Conservation (phyloP, 2,797 vertebrate species). For the Spinibarbus caldwelli region DNA sequence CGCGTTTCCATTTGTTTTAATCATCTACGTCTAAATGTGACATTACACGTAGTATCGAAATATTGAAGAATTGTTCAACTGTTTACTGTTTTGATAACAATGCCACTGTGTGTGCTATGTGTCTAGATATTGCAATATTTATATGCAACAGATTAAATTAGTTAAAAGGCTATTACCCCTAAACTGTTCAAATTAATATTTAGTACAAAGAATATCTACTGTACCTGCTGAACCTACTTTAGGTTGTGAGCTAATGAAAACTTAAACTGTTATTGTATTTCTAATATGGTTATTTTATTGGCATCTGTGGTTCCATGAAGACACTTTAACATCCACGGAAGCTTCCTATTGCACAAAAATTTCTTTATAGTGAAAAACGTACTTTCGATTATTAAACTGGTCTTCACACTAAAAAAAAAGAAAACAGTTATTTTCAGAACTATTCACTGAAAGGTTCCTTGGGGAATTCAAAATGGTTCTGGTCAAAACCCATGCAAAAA, state of each 20-base stretch:
- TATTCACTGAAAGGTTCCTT: background rate
- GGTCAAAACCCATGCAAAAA: background rate
- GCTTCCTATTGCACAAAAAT: background rate
- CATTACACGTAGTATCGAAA: background rate
- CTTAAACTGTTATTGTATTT: background rate
- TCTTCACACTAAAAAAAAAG: background rate
- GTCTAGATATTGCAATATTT: background rate
- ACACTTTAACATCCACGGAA: background rate
- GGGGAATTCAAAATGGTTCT: background rate
- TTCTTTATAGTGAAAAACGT: background rate
- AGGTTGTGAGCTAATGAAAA: background rate
- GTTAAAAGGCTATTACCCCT: background rate
- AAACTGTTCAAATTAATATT: background rate
- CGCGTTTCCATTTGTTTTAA: background rate
- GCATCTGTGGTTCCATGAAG: background rate
- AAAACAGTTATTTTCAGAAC: background rate
- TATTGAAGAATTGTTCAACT: background rate
- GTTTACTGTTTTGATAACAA: background rate
- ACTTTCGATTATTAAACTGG: background rate
- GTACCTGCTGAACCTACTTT: background rate
- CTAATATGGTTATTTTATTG: background rate
- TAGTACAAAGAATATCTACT: background rate
- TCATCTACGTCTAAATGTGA: background rate
- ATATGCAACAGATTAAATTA: background rate
- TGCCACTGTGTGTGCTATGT: background rate